Base-by-base conservation (phyloP, 2,113 vertebrate species). In the Hymenochirus boettgeri region DNA sequence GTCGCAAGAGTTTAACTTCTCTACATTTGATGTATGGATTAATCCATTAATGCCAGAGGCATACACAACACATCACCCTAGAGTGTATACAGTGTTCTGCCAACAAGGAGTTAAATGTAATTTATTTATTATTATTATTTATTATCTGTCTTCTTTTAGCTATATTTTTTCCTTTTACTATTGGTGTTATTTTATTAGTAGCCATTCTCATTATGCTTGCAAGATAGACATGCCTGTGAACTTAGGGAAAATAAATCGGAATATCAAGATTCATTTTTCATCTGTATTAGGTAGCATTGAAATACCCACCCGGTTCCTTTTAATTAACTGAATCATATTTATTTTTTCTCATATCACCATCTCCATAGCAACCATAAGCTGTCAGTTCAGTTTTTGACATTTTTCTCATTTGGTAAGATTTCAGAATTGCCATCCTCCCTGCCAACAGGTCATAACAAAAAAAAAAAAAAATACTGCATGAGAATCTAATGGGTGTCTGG, bases 401-500 rank as follows among this genome's bases (percentile, higher is more conserved):
- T 95, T 95, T 92, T 88, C 90, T 93, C 88, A 92, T 95, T 97
- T 93, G 92, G 91, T 93, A 91, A 93, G 89, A 88, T 93, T 96
- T 92, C 88, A 92, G 94, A 97, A 96, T 96, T 94, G 92, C 91
- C 89, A 94, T 87, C 90, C 88, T 93, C 88, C 89, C 91, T 93
- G 92, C 93, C 93, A 96, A 92, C 92, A 93, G 93, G 92, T 89
- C 88, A 95, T 87, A 92, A 92, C 91, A 90, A 88, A 90, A 82
- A 75, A 83, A 85, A 89, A 82, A 91, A 92, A 89, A 90, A 15
- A 15, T 17, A 77, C 86, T 90, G 90, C 93, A 92, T 92, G 92
- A 85, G 91, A 94, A 95, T 95, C 93, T 97, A 98, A 99, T 98
- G 95, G 92, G 92, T 93, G 95, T 97, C 95, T 97, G 94, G 91